These are phyloP conservation scores for Neostethus bicornis DNA, from an alignment of 2,797 vertebrate genomes.

Conservation along the genomic window DNA sequence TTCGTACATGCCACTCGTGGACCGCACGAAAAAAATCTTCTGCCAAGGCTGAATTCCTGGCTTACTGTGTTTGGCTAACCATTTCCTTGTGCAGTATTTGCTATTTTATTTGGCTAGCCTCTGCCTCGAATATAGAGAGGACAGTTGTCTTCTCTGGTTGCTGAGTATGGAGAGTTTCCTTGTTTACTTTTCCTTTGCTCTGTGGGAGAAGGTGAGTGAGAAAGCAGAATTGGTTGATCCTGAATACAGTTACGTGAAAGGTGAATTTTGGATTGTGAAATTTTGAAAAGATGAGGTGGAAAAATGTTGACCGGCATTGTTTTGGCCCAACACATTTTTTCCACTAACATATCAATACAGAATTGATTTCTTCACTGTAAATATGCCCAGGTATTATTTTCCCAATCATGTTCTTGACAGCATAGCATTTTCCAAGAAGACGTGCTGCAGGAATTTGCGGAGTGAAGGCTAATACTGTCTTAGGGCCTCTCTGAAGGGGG, in stretches of 20 bases:
- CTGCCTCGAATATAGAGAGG: slow-evolving; percentile 82
- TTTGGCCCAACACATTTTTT: no score
- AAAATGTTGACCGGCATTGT: no score
- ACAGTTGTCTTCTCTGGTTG: slow-evolving; percentile 86
- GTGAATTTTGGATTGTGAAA: slow-evolving; percentile 45
- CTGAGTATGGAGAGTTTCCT: slow-evolving; percentile 78
- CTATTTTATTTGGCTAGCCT: slow-evolving; percentile 91
- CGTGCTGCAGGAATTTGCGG: slow-evolving; percentile 39
- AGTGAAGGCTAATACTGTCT: slow-evolving; percentile 46
- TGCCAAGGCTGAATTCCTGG: slow-evolving; percentile 85
- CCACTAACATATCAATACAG: slow-evolving; percentile 1
- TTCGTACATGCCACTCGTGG: slow-evolving; percentile 80
- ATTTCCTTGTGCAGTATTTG: slow-evolving; percentile 86
- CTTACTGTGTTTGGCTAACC: slow-evolving; percentile 87
- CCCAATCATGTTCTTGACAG: slow-evolving; percentile 37
- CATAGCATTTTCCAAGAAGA: slow-evolving; percentile 18
- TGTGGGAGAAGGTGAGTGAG: slow-evolving; percentile 59
- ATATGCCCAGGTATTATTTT: slow-evolving; percentile 39
- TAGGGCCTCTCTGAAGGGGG: slow-evolving; percentile 30
- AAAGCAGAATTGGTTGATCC: slow-evolving; percentile 19
- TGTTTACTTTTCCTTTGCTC: slow-evolving; percentile 86
- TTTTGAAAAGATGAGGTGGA: no score
- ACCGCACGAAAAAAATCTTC: slow-evolving; percentile 83
- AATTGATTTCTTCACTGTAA: slow-evolving; percentile 43
- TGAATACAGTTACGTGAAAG: slow-evolving; percentile 62